Conservation (phyloP, 2,113 vertebrate genomes). For the Abramis brama region DNA sequence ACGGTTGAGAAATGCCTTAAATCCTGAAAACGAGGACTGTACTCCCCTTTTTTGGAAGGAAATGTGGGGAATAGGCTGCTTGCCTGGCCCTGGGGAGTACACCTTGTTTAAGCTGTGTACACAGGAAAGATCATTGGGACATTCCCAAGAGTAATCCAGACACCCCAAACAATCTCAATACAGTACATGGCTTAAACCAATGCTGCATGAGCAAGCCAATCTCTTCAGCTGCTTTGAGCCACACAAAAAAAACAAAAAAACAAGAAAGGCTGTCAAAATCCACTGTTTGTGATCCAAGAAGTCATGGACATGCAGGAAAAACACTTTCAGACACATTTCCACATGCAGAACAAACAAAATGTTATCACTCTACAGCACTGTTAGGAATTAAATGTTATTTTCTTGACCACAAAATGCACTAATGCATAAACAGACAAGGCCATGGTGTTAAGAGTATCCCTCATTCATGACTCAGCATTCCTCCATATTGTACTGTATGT, state of each 20-base stretch:
- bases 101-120: constrained; percentile 61
- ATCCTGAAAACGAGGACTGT: constrained; percentile 49
- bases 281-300: constrained; percentile 1
- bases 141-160: constrained; percentile 47
- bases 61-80: constrained; percentile 53
- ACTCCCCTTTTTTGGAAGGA: constrained; percentile 60
- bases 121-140: constrained; percentile 61
- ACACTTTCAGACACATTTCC: background rate
- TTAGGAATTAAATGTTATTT: constrained; percentile 11
- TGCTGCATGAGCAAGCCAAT: background rate
- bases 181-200: background rate
- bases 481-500: constrained; percentile 10
- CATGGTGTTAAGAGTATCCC: constrained; percentile 25
- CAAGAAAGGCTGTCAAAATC: constrained; percentile 14
- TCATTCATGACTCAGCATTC: constrained; percentile 14
- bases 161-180: constrained; percentile 26
- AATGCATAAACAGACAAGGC: constrained; percentile 12
- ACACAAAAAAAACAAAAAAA: background rate
- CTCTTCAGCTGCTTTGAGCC: background rate
- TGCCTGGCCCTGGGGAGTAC: constrained; percentile 58
- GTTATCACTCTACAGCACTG: background rate
- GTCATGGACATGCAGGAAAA: constrained; percentile 14
- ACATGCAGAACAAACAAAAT: constrained; percentile 5
- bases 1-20: constrained; percentile 29
- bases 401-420: background rate